Evolutionary conservation across 2,888 invertebrate genomes (phyloP).

Genomic region (Sphaeridia pumilis): DNA sequence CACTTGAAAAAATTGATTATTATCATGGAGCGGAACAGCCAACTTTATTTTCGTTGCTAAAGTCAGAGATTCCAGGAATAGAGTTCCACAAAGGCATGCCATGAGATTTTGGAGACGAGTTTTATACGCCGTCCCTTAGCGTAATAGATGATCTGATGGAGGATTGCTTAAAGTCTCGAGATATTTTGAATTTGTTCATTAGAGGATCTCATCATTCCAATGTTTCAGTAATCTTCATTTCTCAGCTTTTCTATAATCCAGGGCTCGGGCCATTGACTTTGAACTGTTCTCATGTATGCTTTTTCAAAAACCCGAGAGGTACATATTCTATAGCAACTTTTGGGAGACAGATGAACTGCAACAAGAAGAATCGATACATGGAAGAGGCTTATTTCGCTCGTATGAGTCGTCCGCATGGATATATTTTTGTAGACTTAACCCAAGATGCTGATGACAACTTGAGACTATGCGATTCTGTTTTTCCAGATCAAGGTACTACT

Average conservation of each 20-base stretch:
- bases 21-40: not conserved
- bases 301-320: constrained; percentile 23
- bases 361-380: constrained; percentile 10
- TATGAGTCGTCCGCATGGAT: constrained; percentile 20
- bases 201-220: not conserved
- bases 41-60: not conserved
- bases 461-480: constrained; percentile 17
- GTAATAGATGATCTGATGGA: not conserved
- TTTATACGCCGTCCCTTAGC: not conserved
- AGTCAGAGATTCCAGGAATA: not conserved
- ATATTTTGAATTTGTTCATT: not conserved
- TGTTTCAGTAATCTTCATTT: not conserved
- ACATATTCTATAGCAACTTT: constrained; percentile 1
- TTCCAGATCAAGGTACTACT: too few relatives aligned
- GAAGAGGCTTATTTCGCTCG: constrained; percentile 21
- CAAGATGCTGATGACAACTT: constrained; percentile 19
- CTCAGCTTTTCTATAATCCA: constrained; percentile 18
- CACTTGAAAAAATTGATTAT: not conserved
- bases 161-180: not conserved
- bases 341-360: constrained; percentile 23
- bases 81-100: not conserved
- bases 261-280: constrained; percentile 10
- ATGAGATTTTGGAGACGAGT: not conserved
- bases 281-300: constrained; percentile 3
- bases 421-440: constrained; percentile 23